phyloP scores from a whole-genome alignment of 2,888 invertebrate genomes.

The Eurois occulta region DNA sequence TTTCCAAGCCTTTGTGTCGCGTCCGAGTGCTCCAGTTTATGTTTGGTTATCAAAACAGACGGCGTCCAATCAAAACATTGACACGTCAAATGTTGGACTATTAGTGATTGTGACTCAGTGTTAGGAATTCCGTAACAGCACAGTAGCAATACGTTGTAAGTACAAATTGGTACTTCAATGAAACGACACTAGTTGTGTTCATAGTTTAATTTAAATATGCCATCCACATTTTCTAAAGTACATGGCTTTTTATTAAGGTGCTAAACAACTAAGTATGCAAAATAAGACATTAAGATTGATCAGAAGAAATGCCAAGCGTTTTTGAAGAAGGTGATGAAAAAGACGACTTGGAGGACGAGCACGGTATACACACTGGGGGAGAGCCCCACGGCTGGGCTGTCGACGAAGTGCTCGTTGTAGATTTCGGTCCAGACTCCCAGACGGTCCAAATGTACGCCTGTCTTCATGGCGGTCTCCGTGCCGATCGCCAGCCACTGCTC shows the following conservation, averaged over 20 bases:
- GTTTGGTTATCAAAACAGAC: constrained; percentile 61
- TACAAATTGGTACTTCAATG: constrained; percentile 19
- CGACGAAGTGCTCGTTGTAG: constrained; percentile 80
- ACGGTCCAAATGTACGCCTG: constrained; percentile 76
- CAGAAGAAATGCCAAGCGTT: constrained; percentile 59
- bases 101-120: constrained; percentile 53
- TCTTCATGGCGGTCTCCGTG: constrained; percentile 50
- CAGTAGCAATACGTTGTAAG: neutral
- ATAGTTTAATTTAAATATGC: constrained; percentile 61
- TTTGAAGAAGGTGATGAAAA: constrained; percentile 60
- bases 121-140: constrained; percentile 37
- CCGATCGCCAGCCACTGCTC: constrained; percentile 80
- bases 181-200: constrained; percentile 20
- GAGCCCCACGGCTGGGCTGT: constrained; percentile 58
- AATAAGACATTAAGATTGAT: constrained; percentile 40
- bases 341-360: constrained; percentile 59
- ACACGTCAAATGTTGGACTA: constrained; percentile 50
- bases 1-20: constrained; percentile 32
- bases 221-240: constrained; percentile 69
- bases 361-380: constrained; percentile 57
- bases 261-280: constrained; percentile 29
- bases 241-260: constrained; percentile 64
- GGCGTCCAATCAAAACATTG: constrained; percentile 56
- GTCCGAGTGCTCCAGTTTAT: constrained; percentile 39
- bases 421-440: constrained; percentile 79